A percentile compares a stretch with the other conserved stretches of the same genome.
phyloP scores from a whole-genome alignment of 2,113 vertebrate species.

The Myotis yumanensis region DNA sequence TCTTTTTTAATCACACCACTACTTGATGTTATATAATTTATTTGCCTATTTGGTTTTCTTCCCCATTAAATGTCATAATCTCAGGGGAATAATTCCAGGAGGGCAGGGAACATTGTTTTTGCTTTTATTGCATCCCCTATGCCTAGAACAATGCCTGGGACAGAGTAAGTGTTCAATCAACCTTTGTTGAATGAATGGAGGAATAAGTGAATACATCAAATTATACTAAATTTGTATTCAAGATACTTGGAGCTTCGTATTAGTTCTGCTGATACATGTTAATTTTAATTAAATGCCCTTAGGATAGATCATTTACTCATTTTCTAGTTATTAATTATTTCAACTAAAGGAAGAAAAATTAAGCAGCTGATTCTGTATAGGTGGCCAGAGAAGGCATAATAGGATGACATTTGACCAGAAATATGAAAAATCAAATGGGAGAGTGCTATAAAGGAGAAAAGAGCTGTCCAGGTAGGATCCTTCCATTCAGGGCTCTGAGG shows the following conservation, averaged over 20 bases:
- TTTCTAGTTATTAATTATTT: background rate
- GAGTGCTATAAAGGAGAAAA: background rate
- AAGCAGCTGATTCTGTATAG: background rate
- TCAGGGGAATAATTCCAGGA: background rate
- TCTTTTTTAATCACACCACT: background rate
- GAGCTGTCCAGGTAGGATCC: background rate
- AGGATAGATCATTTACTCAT: background rate
- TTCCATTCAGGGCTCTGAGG: background rate
- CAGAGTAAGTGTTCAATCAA: background rate
- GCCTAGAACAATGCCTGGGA: background rate
- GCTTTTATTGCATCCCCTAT: background rate
- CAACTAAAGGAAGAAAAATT: background rate
- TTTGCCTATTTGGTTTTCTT: background rate
- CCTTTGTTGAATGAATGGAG: background rate
- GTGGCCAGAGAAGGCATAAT: background rate
- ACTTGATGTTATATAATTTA: background rate
- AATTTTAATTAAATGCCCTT: background rate
- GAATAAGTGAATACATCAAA: background rate
- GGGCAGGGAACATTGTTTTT: background rate
- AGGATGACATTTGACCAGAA: background rate
- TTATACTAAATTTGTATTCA: background rate
- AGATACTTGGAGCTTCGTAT: background rate
- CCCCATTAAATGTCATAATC: background rate
- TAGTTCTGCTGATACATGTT: background rate
- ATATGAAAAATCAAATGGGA: background rate